phyloP scores from a whole-genome alignment of 1,140 invertebrate genomes.

The Euura lappo region DNA sequence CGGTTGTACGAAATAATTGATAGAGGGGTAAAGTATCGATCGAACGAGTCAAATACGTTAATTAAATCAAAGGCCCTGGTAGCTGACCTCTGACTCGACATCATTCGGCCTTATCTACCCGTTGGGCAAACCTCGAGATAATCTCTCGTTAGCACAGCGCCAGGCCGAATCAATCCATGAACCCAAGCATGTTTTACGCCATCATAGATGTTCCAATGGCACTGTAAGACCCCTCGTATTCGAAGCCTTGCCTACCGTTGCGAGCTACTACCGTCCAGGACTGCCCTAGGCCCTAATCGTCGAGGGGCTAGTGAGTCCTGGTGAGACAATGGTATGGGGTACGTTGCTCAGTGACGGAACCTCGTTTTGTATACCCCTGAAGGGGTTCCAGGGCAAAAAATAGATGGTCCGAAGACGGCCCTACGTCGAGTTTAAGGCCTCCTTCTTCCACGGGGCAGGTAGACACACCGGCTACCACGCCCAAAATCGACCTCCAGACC shows the following conservation, averaged over 20 bases:
- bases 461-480: not conserved
- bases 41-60: not conserved
- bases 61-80: not conserved
- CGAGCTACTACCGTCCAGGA: too few relatives aligned
- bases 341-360: not conserved
- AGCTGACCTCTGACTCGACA: not conserved
- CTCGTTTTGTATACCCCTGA: not conserved
- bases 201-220: too few relatives aligned
- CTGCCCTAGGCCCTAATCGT: not conserved
- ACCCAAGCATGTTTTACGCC: too few relatives aligned
- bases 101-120: not conserved
- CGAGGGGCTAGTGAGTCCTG: not conserved
- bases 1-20: not conserved
- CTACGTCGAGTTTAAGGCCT: not conserved
- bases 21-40: not conserved
- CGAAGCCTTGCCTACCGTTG: too few relatives aligned
- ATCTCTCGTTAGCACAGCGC: not conserved
- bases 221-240: too few relatives aligned
- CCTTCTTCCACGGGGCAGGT: not conserved
- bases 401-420: not conserved
- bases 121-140: not conserved
- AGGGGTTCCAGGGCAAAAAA: not conserved
- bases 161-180: not conserved
- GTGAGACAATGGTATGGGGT: not conserved
- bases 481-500: conserved; percentile 1